A percentile compares a stretch with the other conserved stretches of the same genome.
phyloP scores from a whole-genome alignment of 2,113 vertebrate species.

The Zosterops borbonicus region DNA sequence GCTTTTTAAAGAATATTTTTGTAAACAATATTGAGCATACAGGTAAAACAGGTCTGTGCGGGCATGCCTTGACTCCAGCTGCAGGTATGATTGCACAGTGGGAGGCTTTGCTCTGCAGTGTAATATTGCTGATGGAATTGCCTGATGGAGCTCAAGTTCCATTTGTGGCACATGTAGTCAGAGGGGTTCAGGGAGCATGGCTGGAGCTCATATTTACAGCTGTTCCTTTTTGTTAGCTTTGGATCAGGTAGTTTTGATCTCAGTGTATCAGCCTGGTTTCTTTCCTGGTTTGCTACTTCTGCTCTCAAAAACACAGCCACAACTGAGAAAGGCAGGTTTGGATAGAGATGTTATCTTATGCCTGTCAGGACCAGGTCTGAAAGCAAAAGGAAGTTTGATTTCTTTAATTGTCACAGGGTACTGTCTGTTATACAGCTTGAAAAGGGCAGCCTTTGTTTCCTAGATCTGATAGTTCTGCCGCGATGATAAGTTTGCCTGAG shows the following conservation, averaged over 20 bases:
- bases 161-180: not conserved
- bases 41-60: not conserved
- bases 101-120: not conserved
- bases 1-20: not conserved
- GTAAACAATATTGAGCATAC: not conserved
- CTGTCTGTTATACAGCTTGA: not conserved
- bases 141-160: not conserved
- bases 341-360: not conserved
- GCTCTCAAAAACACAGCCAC: not conserved
- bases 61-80: not conserved
- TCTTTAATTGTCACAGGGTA: not conserved
- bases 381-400: not conserved
- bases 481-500: not conserved
- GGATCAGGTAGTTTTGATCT: not conserved
- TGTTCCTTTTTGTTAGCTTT: not conserved
- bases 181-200: not conserved
- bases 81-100: not conserved
- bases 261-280: not conserved
- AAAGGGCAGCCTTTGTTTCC: slow-evolving; percentile 1
- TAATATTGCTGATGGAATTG: not conserved
- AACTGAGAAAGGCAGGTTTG: not conserved
- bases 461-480: not conserved
- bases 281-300: not conserved
- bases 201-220: not conserved
- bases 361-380: not conserved